Conservation (phyloP, 2,113 vertebrate genomes). For the Oryzias curvinotus region DNA sequence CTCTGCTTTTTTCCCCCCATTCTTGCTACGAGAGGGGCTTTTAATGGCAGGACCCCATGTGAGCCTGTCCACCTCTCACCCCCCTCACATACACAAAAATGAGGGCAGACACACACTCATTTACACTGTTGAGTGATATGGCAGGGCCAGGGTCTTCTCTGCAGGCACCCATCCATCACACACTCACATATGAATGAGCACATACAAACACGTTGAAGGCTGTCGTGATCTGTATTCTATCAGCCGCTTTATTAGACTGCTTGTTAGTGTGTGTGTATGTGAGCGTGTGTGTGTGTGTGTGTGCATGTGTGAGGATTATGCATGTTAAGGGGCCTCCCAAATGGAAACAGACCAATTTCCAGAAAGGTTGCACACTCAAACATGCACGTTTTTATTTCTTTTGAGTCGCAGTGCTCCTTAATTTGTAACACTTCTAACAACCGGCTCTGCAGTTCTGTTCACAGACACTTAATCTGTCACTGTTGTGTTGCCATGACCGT, state of each 20-base stretch:
- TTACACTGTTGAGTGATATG: conserved; percentile 63
- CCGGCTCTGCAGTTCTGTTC: conserved; percentile 55
- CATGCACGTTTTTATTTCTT: conserved; percentile 72
- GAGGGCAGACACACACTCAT: conserved; percentile 38
- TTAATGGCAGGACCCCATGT: conserved; percentile 62
- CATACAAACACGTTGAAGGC: conserved; percentile 44
- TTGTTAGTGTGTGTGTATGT: conserved; percentile 15
- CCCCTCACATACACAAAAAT: conserved; percentile 35
- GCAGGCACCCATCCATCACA: conserved; percentile 71
- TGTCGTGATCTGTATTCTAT: conserved; percentile 70
- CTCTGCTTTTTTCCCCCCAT: conserved; percentile 26
- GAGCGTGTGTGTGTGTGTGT: conserved; percentile 12
- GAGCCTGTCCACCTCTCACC: conserved; percentile 57
- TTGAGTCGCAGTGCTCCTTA: conserved; percentile 64
- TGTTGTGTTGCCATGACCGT: conserved; percentile 41
- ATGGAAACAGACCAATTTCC: conserved; percentile 63
- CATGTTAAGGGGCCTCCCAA: conserved; percentile 54
- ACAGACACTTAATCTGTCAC: conserved; percentile 73
- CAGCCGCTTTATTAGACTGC: conserved; percentile 72
- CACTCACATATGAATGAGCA: conserved; percentile 25
- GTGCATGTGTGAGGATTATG: conserved; percentile 7
- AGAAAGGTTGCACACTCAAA: conserved; percentile 66
- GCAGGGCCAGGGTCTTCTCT: conserved; percentile 62
- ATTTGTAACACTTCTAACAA: conserved; percentile 76
- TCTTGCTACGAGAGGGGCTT: conserved; percentile 46